Evolutionary conservation across 2,113 vertebrate genomes (phyloP).

Genomic region (Mobula birostris): DNA sequence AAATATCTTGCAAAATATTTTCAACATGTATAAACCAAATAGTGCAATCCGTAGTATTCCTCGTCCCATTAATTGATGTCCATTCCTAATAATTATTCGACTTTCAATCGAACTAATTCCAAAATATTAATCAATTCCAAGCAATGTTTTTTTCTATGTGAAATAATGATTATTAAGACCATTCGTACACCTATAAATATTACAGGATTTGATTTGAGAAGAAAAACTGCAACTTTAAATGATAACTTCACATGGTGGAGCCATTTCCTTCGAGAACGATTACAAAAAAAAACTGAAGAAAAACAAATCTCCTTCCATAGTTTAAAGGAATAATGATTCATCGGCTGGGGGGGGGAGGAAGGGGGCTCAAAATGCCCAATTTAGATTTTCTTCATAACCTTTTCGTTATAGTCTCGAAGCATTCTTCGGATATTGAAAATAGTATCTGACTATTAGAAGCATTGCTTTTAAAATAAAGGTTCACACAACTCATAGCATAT

Average conservation of each 20-base stretch:
- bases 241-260: conserved; percentile 12
- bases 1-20: conserved; percentile 1
- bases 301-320: conserved; percentile 34
- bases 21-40: background rate
- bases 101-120: background rate
- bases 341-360: background rate
- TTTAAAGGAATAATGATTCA: conserved; percentile 35
- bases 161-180: background rate
- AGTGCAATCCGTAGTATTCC: background rate
- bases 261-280: conserved; percentile 22
- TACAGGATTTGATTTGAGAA: background rate
- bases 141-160: background rate
- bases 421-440: background rate
- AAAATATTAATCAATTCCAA: background rate
- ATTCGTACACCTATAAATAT: background rate
- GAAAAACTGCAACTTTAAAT: conserved; percentile 23
- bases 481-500: background rate
- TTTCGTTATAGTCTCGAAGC: background rate
- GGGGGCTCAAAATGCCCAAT: conserved; percentile 10
- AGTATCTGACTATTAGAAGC: background rate
- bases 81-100: background rate
- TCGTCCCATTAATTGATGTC: background rate
- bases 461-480: background rate
- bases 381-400: conserved; percentile 9
- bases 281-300: background rate